A percentile compares a stretch with the other conserved stretches of the same genome.
Conservation (phyloP, 2,113 vertebrate genomes). For the Diadophis punctatus region DNA sequence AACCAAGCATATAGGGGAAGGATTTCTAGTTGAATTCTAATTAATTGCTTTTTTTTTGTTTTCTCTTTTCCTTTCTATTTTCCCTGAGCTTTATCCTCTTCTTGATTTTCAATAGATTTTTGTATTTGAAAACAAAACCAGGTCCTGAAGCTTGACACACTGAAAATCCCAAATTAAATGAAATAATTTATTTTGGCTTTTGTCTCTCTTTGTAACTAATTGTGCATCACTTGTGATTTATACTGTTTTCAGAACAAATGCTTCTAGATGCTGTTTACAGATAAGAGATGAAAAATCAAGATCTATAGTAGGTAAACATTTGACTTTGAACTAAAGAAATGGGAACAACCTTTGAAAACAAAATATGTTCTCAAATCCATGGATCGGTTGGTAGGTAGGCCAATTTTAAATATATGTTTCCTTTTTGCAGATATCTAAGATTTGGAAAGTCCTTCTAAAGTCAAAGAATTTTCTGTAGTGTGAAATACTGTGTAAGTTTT, state of each 20-base stretch:
- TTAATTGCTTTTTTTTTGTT: neutral
- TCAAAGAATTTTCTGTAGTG: neutral
- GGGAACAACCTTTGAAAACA: neutral
- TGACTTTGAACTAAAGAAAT: neutral
- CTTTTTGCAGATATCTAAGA: neutral
- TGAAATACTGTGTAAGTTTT: neutral
- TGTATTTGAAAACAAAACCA: neutral
- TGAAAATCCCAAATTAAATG: neutral
- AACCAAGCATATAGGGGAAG: slow-evolving; percentile 43
- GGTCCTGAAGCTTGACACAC: neutral
- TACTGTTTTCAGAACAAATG: neutral
- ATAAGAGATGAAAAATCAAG: neutral
- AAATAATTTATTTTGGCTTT: neutral
- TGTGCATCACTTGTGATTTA: neutral
- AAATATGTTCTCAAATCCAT: neutral
- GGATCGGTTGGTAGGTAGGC: neutral
- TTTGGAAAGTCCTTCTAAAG: neutral
- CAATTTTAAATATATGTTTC: neutral
- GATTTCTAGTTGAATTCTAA: slow-evolving; percentile 41
- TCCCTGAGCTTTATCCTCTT: neutral
- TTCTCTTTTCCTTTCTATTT: neutral
- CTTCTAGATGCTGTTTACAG: neutral
- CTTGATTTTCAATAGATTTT: neutral
- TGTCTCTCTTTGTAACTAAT: neutral
- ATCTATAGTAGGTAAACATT: neutral